Evolutionary conservation across 2,888 invertebrate genomes (phyloP).

Genomic region (Sisyra terminalis): DNA sequence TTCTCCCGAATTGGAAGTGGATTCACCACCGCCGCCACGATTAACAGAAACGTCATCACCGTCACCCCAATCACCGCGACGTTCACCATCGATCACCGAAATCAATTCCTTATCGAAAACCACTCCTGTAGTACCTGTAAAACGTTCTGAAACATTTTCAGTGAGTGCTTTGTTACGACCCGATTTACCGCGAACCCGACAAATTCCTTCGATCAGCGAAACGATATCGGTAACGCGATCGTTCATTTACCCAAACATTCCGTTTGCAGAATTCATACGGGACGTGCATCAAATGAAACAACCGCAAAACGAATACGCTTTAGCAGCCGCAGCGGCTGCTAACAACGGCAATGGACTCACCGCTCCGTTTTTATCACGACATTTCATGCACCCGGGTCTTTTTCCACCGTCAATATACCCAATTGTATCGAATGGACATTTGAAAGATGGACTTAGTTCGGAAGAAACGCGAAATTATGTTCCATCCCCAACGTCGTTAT

Average conservation of each 20-base stretch:
- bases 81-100: constrained; percentile 25
- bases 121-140: constrained; percentile 26
- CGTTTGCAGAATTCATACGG: constrained; percentile 43
- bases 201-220: constrained; percentile 29
- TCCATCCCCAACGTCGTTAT: constrained; percentile 33
- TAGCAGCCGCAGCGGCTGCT: constrained; percentile 7
- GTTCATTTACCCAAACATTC: constrained; percentile 41
- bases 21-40: constrained; percentile 47
- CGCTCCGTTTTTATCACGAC: constrained; percentile 25
- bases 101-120: constrained; percentile 18
- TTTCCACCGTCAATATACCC: constrained; percentile 33
- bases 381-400: constrained; percentile 35
- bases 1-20: constrained; percentile 60
- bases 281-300: constrained; percentile 30
- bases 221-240: constrained; percentile 37
- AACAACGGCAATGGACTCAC: constrained; percentile 1
- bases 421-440: constrained; percentile 20
- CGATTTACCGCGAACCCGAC: constrained; percentile 41
- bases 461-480: constrained; percentile 27
- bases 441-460: constrained; percentile 19
- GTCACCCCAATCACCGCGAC: constrained; percentile 16
- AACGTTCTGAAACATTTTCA: constrained; percentile 69
- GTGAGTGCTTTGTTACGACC: constrained; percentile 68
- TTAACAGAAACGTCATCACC: constrained; percentile 33
- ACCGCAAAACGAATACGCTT: constrained; percentile 22